Base-by-base conservation (phyloP, 2,888 invertebrate species). In the Cyrtodaria siliqua region DNA sequence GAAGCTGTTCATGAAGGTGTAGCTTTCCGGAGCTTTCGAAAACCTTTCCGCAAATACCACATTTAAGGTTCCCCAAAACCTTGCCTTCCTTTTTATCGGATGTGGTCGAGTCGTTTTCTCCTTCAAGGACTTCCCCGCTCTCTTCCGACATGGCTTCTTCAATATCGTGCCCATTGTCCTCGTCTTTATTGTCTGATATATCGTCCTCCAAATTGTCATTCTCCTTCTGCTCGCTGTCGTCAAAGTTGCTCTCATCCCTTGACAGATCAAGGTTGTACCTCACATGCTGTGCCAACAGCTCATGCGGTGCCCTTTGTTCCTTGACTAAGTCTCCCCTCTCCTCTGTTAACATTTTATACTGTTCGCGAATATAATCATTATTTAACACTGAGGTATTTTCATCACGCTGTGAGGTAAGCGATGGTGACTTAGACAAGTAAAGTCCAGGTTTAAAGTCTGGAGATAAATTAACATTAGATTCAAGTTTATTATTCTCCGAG, bases 11-110 rank as follows among this genome's bases (percentile, higher is more conserved):
- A 61, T 89, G 89, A 40, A 85, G 78, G 59, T 85, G 84, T 9
- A 88, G 79, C 61, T 86, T 84, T 50, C 83, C 81, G n/a, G 79
- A 70, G 29, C 82, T 82, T 42, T 83, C 85, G 52, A 88, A 87
- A 20, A 78, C 74, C 73, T 88, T 85, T 8, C 85, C 85, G 60
- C 89, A 89, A 23, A 89, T 79, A 14, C 85, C 86, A 76, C 89
- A 89, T 71, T 80, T 84, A 38, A 78, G 76, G 44, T 62, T 75
- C n/a, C 68, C 66, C 20, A 66, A 57, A 1, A 66, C n/a, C 53
- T 78, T 82, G 2, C 66, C 69, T 47, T 81, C 81, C 23, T 47
- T 70, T 59, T 55, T 84, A 44, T 62, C 75, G 2, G 68, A 59
- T 6, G 68, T 55, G 0, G 47, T 44, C 12, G 57, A 53, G 33